Percentiles rank a stretch among this genome's conserved stretches.
phyloP scores from a whole-genome alignment of 2,888 invertebrate species.

The Pseudeuparius sepicola region DNA sequence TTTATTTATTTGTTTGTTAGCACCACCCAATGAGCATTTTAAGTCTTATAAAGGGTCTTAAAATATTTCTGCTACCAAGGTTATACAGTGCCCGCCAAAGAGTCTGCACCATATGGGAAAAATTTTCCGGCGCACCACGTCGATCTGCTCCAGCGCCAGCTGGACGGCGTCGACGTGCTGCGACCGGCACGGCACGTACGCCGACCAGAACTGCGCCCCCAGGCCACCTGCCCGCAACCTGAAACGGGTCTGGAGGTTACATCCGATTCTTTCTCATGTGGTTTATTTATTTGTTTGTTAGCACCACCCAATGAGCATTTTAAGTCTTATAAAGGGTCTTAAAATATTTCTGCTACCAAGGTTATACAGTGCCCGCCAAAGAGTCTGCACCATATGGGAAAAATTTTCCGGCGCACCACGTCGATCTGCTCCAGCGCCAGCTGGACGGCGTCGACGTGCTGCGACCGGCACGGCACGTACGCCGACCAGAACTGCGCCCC shows the following conservation, averaged over 20 bases:
- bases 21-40: no score
- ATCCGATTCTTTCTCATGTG: not conserved
- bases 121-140: slow-evolving; percentile 70
- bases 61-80: no score
- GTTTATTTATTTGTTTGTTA: no score
- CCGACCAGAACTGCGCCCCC: slow-evolving; percentile 88
- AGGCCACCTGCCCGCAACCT: slow-evolving; percentile 39
- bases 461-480: slow-evolving; percentile 76
- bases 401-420: slow-evolving; percentile 67
- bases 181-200: slow-evolving; percentile 77
- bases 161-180: slow-evolving; percentile 74
- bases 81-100: no score
- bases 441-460: slow-evolving; percentile 72
- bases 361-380: no score
- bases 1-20: no score
- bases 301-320: no score
- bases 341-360: no score
- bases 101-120: no score
- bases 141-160: slow-evolving; percentile 76
- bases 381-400: no score
- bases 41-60: no score
- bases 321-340: no score
- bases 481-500: slow-evolving; percentile 91
- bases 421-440: slow-evolving; percentile 79
- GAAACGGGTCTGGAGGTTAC: not conserved